Evolutionary conservation across 2,797 vertebrate genomes (phyloP).

Genomic region (Scomberomorus guttatus): DNA sequence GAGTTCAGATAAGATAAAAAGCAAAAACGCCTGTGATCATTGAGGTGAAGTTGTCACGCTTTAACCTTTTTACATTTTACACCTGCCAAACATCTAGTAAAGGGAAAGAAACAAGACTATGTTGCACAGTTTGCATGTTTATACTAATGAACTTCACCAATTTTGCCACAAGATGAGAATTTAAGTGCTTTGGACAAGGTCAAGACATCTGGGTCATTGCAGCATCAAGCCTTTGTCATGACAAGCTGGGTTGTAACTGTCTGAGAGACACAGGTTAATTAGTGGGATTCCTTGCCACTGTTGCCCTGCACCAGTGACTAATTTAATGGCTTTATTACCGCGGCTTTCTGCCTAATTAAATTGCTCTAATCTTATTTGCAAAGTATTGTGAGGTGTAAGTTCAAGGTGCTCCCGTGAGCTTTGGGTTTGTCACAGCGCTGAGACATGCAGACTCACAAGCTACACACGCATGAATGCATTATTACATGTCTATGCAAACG

Average conservation of each 20-base stretch:
- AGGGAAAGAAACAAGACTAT: slow-evolving; percentile 7
- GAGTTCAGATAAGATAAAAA: neutral
- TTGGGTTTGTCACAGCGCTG: slow-evolving; percentile 42
- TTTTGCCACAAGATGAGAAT: slow-evolving; percentile 66
- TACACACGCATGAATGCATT: neutral
- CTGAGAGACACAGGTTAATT: slow-evolving; percentile 82
- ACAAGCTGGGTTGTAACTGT: slow-evolving; percentile 67
- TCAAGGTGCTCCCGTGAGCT: slow-evolving; percentile 74
- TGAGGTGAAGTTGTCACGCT: neutral
- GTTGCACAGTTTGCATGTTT: slow-evolving; percentile 42
- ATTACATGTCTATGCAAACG: neutral
- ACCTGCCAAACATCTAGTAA: neutral
- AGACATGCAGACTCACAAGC: slow-evolving; percentile 28
- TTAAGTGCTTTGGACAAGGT: slow-evolving; percentile 80
- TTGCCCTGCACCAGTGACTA: slow-evolving; percentile 73
- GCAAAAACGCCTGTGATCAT: neutral
- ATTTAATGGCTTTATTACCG: slow-evolving; percentile 83
- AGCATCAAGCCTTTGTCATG: slow-evolving; percentile 60
- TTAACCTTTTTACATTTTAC: slow-evolving; percentile 35
- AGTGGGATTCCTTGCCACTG: slow-evolving; percentile 75
- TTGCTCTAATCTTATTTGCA: slow-evolving; percentile 83
- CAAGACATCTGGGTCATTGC: slow-evolving; percentile 62
- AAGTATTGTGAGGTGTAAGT: slow-evolving; percentile 78
- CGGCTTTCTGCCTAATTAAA: slow-evolving; percentile 81
- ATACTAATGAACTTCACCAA: slow-evolving; percentile 61